These are phyloP conservation scores for Danaus plexippus DNA, from an alignment of 1,140 invertebrate species.

Conservation along the genomic window DNA sequence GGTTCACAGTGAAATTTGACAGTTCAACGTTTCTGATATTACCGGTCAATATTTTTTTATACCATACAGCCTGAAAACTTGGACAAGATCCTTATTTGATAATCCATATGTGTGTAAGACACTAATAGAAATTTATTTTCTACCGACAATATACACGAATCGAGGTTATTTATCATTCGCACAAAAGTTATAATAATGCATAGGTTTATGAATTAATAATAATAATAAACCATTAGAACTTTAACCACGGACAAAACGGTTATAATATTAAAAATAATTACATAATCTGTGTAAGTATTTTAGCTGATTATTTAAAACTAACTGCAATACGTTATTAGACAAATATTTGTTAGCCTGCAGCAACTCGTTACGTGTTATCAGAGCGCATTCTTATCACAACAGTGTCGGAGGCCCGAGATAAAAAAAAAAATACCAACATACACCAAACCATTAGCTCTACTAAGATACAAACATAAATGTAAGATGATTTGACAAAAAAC, in stretches of 20 bases:
- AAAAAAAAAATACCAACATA: conserved; percentile 7
- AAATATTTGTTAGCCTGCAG: conserved; percentile 8
- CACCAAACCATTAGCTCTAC: background rate
- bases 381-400: conserved; percentile 10
- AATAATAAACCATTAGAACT: too few species aligned
- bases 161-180: too few species aligned
- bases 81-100: too few species aligned
- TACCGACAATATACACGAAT: too few species aligned
- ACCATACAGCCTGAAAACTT: too few species aligned
- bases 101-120: too few species aligned
- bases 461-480: background rate
- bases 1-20: too few species aligned
- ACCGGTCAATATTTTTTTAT: too few species aligned
- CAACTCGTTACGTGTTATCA: conserved; percentile 8
- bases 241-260: background rate
- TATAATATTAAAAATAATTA: conserved; percentile 3
- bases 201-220: too few species aligned
- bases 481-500: conserved; percentile 18
- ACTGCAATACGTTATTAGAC: conserved; percentile 10
- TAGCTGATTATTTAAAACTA: background rate
- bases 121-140: too few species aligned
- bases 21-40: too few species aligned
- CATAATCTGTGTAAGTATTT: background rate
- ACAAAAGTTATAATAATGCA: too few species aligned
- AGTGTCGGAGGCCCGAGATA: background rate